A percentile compares a stretch with the other conserved stretches of the same genome.
Evolutionary conservation across 92 coral and sea anemone species (phyloP).

Genomic region (Plumapathes pennacea): DNA sequence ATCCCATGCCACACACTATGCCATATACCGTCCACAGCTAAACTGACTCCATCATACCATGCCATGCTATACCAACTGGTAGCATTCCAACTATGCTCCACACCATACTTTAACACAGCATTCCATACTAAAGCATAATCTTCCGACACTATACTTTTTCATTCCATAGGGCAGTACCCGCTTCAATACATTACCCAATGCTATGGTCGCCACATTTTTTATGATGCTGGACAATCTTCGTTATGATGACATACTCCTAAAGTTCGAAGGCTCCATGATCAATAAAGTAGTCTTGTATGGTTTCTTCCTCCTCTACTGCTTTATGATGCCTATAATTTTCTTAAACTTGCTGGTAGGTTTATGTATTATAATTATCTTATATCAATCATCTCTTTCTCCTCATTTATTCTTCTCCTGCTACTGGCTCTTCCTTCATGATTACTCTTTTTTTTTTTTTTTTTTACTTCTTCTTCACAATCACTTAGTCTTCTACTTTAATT

Average conservation of each 20-base stretch:
- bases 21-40: too few species aligned
- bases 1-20: too few species aligned
- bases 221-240: slow-evolving; percentile 87
- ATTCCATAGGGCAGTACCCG: slow-evolving; percentile 32
- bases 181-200: slow-evolving; percentile 37
- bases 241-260: slow-evolving; percentile 69
- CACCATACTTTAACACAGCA: not conserved
- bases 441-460: not conserved
- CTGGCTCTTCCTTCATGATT: not conserved
- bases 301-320: slow-evolving; percentile 71
- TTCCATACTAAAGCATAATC: not conserved
- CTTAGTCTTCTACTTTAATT: too few species aligned
- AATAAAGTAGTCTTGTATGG: slow-evolving; percentile 57
- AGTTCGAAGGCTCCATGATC: slow-evolving; percentile 24
- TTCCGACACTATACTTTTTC: not conserved
- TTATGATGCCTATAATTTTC: slow-evolving; percentile 89
- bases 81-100: not conserved
- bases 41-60: too few species aligned
- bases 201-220: slow-evolving; percentile 85
- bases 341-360: slow-evolving; percentile 81
- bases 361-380: not conserved
- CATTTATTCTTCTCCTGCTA: too few species aligned
- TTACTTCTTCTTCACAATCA: too few species aligned
- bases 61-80: too few species aligned
- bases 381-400: too few species aligned